Conservation (phyloP, 2,797 vertebrate species). For the Phrynocephalus forsythii region DNA sequence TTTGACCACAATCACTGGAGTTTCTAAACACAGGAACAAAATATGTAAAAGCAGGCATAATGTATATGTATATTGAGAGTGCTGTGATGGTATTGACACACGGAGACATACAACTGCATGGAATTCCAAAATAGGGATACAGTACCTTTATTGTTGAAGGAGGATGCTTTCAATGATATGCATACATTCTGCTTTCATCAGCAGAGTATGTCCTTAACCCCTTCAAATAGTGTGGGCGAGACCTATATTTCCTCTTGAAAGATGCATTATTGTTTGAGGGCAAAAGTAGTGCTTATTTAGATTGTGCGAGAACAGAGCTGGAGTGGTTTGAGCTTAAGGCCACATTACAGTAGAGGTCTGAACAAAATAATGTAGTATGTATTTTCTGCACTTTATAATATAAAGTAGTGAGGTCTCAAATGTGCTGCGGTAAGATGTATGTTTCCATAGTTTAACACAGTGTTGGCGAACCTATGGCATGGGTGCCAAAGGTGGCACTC, state of each 20-base stretch:
- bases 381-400: not conserved
- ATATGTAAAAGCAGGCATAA: not conserved
- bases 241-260: not conserved
- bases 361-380: not conserved
- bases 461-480: too few species aligned
- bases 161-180: too few species aligned
- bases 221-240: not conserved
- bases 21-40: not conserved
- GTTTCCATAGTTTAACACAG: not conserved
- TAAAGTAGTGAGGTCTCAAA: not conserved
- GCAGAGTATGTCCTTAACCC: not conserved
- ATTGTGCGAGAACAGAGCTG: constrained; percentile 18
- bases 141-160: not conserved
- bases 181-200: constrained; percentile 4
- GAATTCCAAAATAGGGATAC: constrained; percentile 2
- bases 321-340: not conserved
- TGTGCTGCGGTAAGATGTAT: not conserved
- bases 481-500: too few species aligned
- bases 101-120: not conserved
- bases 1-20: not conserved
- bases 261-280: not conserved
- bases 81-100: not conserved
- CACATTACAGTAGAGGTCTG: not conserved
- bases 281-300: not conserved
- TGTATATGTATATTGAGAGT: not conserved